Evolutionary conservation across 2,888 invertebrate genomes (phyloP).

Genomic region (Phyto melanocephala): DNA sequence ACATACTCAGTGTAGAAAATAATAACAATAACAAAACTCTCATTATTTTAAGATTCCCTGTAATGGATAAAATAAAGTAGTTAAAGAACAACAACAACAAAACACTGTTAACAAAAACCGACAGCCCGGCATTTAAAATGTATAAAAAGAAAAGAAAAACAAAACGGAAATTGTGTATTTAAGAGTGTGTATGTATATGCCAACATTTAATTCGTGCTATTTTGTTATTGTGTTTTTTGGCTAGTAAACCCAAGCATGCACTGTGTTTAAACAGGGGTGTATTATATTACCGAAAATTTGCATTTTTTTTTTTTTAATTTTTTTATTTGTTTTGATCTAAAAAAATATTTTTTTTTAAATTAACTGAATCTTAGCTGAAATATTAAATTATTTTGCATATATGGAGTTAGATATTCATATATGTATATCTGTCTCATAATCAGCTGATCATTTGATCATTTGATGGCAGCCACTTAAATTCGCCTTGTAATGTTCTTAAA

Average conservation of each 20-base stretch:
- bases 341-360: no score
- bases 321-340: no score
- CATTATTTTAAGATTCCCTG: slow-evolving; percentile 46
- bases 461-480: no score
- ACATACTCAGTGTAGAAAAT: slow-evolving; percentile 12
- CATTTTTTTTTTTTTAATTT: no score
- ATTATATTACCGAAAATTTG: no score
- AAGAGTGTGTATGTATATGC: slow-evolving; percentile 18
- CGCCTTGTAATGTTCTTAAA: no score
- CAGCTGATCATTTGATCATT: no score
- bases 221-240: slow-evolving; percentile 16
- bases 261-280: slow-evolving; percentile 35
- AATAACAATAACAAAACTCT: slow-evolving; percentile 37
- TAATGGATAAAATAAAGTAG: slow-evolving; percentile 48
- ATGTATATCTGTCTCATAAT: no score
- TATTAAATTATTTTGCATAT: no score
- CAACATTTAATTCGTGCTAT: slow-evolving; percentile 52
- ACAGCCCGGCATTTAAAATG: slow-evolving; percentile 46
- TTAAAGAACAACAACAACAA: slow-evolving; percentile 17
- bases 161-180: slow-evolving; percentile 58
- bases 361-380: no score
- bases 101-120: slow-evolving; percentile 38
- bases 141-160: slow-evolving; percentile 24
- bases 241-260: slow-evolving; percentile 3
- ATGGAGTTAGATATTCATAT: no score